Percentiles rank a stretch among this genome's conserved stretches.
Evolutionary conservation across 92 coral and sea anemone species (phyloP).

Genomic region (Palythoa grandiflora): DNA sequence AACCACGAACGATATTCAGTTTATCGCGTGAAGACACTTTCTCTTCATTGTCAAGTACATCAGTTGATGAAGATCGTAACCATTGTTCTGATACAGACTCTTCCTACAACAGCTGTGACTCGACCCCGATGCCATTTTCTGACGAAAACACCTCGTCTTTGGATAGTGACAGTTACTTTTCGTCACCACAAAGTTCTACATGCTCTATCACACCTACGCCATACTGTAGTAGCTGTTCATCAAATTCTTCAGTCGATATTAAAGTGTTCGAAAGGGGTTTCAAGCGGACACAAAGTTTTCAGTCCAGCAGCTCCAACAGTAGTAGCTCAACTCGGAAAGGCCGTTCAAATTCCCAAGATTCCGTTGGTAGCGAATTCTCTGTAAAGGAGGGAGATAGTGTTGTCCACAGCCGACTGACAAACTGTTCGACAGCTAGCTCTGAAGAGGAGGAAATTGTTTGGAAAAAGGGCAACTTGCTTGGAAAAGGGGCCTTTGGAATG

Average conservation of each 20-base stretch:
- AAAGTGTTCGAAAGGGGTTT: constrained; percentile 56
- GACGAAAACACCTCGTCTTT: constrained; percentile 68
- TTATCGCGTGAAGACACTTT: constrained; percentile 30
- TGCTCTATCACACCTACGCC: constrained; percentile 59
- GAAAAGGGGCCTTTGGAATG: constrained; percentile 98
- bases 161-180: constrained; percentile 70
- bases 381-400: constrained; percentile 46
- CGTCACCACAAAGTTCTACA: constrained; percentile 71
- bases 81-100: constrained; percentile 79
- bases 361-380: constrained; percentile 60
- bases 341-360: constrained; percentile 51
- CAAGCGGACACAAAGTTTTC: constrained; percentile 35
- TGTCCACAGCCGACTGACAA: constrained; percentile 80
- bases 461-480: constrained; percentile 95
- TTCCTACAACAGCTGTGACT: constrained; percentile 79
- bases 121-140: constrained; percentile 74
- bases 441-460: constrained; percentile 93
- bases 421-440: constrained; percentile 70
- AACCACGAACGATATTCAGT: not conserved
- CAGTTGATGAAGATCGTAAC: constrained; percentile 41
- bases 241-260: constrained; percentile 70
- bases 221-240: constrained; percentile 43
- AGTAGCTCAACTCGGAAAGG: constrained; percentile 67
- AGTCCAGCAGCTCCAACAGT: constrained; percentile 60
- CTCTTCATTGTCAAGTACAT: constrained; percentile 34